Base-by-base conservation (phyloP, 2,113 vertebrate species). In the Eleginops maclovinus region DNA sequence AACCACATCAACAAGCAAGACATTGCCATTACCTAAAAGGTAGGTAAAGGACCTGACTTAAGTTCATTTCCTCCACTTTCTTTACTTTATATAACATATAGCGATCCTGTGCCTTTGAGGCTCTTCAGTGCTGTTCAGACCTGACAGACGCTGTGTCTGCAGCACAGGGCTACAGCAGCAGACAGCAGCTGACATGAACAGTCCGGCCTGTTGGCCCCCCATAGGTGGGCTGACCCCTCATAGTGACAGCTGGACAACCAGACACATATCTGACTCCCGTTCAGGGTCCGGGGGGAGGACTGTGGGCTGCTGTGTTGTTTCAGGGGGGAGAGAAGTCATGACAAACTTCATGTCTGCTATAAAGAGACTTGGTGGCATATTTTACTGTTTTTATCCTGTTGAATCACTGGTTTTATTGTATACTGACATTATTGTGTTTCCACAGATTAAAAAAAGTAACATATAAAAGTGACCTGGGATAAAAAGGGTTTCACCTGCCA, bases 161-260 rank as follows among this genome's bases (percentile, higher is more conserved):
- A 75, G 71, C 79, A 4, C 13, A 59, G 21, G 8, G n/a, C 11
- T 54, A 46, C 50, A n/a, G 21, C 28, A 41, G 65, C 54, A 72
- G 64, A 67, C 73, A 65, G 51, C 69, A 81, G 70, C 41, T 87
- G 72, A 80, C 77, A 7, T 69, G 68, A 21, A 54, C 21, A 65
- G 75, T 53, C 79, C 68, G 79, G 47, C 21, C 67, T 12, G 28
- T 17, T 28, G 67, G 62, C 13, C 55, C 62, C 62, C 53, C 31
- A 17, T 60, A 59, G 77, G 78, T 81, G 73, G 60, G 22, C 65
- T 63, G 75, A 85, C 75, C 75, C 53, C 44, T 69, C 71, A 71
- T 40, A 26, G 78, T 63, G 77, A 82, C 85, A 89, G 89, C 80
- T 87, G 84, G 72, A 74, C 77, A 67, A 70, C 62, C 77, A 46